phyloP scores from a whole-genome alignment of 2,113 vertebrate genomes.

The Numida meleagris region DNA sequence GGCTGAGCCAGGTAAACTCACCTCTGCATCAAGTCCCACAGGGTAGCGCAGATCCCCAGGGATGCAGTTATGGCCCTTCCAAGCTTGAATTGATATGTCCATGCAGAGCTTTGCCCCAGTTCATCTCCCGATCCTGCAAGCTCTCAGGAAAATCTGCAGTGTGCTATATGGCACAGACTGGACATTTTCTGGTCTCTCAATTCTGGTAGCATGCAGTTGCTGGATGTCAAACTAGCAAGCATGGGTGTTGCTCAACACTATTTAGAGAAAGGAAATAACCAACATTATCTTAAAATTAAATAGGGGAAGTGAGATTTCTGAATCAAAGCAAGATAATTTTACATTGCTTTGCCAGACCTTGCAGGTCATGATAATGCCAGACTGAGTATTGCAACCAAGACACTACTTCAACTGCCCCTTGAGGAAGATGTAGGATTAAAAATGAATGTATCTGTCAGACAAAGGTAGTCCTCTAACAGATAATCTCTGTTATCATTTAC shows the following conservation, averaged over 20 bases:
- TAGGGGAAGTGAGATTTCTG: not conserved
- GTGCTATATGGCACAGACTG: not conserved
- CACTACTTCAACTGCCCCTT: not conserved
- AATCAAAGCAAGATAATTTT: not conserved
- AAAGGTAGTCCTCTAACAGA: not conserved
- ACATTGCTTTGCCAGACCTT: not conserved
- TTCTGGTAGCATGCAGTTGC: not conserved
- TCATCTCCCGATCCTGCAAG: accelerated
- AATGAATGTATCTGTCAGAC: not conserved
- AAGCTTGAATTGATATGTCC: accelerated
- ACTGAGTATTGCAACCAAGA: not conserved
- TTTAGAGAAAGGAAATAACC: not conserved
- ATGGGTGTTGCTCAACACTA: not conserved
- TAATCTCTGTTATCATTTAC: not conserved
- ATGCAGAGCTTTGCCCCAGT: not conserved
- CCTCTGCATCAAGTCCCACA: not conserved
- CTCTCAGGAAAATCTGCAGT: not conserved
- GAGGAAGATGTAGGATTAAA: not conserved
- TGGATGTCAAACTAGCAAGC: not conserved
- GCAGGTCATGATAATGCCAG: not conserved
- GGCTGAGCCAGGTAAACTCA: not conserved
- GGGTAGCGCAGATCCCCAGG: not conserved
- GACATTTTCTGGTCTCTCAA: accelerated
- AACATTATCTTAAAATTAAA: not conserved
- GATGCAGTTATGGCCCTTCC: not conserved